These are phyloP conservation scores for Venustoraphidia nigricollis DNA, from an alignment of 2,888 invertebrate genomes.

Conservation along the genomic window DNA sequence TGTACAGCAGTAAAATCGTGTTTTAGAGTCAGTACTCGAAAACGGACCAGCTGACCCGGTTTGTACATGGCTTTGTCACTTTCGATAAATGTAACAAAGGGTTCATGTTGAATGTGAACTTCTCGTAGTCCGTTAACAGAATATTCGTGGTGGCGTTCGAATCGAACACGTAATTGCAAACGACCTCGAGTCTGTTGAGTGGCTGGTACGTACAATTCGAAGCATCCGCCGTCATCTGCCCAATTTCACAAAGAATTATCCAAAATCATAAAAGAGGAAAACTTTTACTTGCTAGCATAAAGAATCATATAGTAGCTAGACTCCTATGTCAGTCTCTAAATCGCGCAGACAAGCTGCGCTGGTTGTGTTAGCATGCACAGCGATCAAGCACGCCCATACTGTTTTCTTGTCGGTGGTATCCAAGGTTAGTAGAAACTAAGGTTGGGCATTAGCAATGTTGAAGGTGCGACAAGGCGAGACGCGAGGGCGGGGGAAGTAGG, in stretches of 20 bases:
- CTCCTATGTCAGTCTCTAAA: too few species aligned
- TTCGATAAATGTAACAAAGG: slow-evolving; percentile 33
- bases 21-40: slow-evolving; percentile 32
- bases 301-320: too few species aligned
- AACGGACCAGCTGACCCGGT: slow-evolving; percentile 36
- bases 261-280: too few species aligned
- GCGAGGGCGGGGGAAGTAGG: too few species aligned
- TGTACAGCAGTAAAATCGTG: slow-evolving; percentile 32
- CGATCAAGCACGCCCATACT: too few species aligned
- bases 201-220: background rate
- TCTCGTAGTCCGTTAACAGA: slow-evolving; percentile 23
- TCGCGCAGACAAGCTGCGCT: too few species aligned
- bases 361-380: too few species aligned
- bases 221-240: background rate
- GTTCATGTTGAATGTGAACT: slow-evolving; percentile 26
- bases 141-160: slow-evolving; percentile 24
- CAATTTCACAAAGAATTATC: background rate
- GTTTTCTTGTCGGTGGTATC: too few species aligned
- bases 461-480: too few species aligned
- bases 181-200: background rate
- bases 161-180: slow-evolving; percentile 13
- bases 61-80: slow-evolving; percentile 39
- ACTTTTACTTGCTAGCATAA: too few species aligned
- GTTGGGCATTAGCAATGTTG: too few species aligned
- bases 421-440: too few species aligned